Evolutionary conservation across 1,140 invertebrate species (phyloP).

Genomic region (Drosophila mojavensis): DNA sequence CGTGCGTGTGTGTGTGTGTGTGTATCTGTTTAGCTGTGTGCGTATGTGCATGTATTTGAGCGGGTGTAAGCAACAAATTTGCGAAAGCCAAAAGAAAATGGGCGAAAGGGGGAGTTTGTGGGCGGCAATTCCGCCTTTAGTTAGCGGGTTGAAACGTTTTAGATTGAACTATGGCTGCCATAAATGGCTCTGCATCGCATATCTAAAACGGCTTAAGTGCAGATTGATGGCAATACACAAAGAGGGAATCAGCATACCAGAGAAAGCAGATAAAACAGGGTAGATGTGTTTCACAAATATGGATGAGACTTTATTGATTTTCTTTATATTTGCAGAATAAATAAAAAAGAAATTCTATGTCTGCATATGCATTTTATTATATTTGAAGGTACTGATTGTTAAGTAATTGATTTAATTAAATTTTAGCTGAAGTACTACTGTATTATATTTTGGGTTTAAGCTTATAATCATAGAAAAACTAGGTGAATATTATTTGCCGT

Average conservation of each 20-base stretch:
- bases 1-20: constrained; percentile 17
- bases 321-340: not conserved
- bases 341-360: not conserved
- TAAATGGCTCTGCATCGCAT: constrained; percentile 52
- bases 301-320: constrained; percentile 16
- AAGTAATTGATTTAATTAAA: too few species aligned
- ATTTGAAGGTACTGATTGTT: too few species aligned
- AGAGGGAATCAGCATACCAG: constrained; percentile 19
- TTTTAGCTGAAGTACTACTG: too few species aligned
- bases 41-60: not conserved
- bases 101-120: constrained; percentile 42
- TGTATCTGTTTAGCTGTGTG: not conserved
- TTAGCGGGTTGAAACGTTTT: constrained; percentile 72
- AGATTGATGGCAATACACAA: constrained; percentile 42
- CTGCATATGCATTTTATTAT: too few species aligned
- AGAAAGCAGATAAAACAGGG: not conserved
- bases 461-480: too few species aligned
- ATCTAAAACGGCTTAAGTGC: constrained; percentile 59
- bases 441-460: too few species aligned
- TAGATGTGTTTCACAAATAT: constrained; percentile 7
- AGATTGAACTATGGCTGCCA: constrained; percentile 74
- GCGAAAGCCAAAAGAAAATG: constrained; percentile 77
- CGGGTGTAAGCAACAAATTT: constrained; percentile 50
- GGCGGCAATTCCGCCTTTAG: constrained; percentile 72
- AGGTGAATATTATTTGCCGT: too few species aligned